Evolutionary conservation across 2,888 invertebrate species (phyloP).

Genomic region (Odiellus spinosus): DNA sequence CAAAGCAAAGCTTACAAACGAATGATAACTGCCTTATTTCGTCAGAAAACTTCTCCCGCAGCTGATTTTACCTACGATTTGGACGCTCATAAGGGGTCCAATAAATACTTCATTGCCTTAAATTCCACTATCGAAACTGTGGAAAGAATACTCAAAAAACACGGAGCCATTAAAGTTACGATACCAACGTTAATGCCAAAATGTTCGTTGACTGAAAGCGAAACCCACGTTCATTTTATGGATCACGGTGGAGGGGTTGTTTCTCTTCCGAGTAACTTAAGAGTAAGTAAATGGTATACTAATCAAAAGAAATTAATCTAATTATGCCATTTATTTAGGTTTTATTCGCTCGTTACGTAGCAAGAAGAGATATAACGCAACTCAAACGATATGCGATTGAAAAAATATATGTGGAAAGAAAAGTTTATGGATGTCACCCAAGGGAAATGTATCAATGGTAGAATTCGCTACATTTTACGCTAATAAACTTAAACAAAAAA

Average conservation of each 20-base stretch:
- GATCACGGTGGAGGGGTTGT: constrained; percentile 71
- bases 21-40: constrained; percentile 29
- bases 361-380: constrained; percentile 53
- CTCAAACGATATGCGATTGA: constrained; percentile 74
- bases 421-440: constrained; percentile 59
- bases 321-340: constrained; percentile 29
- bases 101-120: background rate
- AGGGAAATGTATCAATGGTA: constrained; percentile 73
- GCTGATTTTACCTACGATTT: constrained; percentile 71
- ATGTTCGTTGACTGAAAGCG: constrained; percentile 39
- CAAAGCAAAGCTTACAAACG: constrained; percentile 57
- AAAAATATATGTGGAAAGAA: constrained; percentile 63
- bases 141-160: background rate
- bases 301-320: background rate
- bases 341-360: constrained; percentile 64
- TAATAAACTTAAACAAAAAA: too few species aligned
- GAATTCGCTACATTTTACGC: too few species aligned
- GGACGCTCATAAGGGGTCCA: constrained; percentile 27
- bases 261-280: constrained; percentile 66
- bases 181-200: constrained; percentile 64
- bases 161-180: constrained; percentile 47
- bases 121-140: too few species aligned
- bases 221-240: constrained; percentile 56
- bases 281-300: constrained; percentile 29
- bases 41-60: constrained; percentile 41